Evolutionary conservation across 1,140 invertebrate genomes (phyloP), one percentile per base, ranked within the genome.

Genomic region (Trichonephila clavata): DNA sequence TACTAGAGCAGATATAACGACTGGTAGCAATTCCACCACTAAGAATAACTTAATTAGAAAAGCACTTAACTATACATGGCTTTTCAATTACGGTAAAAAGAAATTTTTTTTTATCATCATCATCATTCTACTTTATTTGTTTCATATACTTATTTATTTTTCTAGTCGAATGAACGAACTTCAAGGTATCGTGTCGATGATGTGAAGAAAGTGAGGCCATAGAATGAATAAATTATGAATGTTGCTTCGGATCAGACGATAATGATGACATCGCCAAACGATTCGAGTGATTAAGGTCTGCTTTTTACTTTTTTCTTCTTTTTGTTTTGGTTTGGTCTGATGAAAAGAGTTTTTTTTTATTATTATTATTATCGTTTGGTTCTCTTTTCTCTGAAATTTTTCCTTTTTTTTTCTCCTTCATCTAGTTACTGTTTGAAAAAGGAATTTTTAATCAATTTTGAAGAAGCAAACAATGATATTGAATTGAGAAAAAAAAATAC

Each of bases 61-160:
- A 27, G 86, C 86, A 88, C 86, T 88, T 88, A 88, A 88, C 86
- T 71, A 88, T 88, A 88, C 86, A 88, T 63, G 61, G 24, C 86
- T 88, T 68, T 88, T 88, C 86, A 88, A 88, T 88, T 88, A 88
- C 32, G 86, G 32, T 50, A 57, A 88, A 88, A 43, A 61, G 86
- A 65, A 21, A 21, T 63, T 43, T 50, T 43, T 21, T 27, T 43
- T 24, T 43, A 39, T 39, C 13, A 39, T 65, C n/a, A 27, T 27
- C 86, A 8, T 68, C 24, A 27, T 86, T 32, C 59, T 86, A 20
- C 13, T 61, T 61, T 61, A 60, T 86, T 86, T 86, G 27, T 86
- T 86, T 63, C 32, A 68, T 88, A 60, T 39, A 50, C 43, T 88
- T 77, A 77, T 77, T 77, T 77, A 77, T 77, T 77, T 77, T 77